These are phyloP conservation scores for Chymomyza costata DNA, from an alignment of 1,140 invertebrate species.

Conservation along the genomic window DNA sequence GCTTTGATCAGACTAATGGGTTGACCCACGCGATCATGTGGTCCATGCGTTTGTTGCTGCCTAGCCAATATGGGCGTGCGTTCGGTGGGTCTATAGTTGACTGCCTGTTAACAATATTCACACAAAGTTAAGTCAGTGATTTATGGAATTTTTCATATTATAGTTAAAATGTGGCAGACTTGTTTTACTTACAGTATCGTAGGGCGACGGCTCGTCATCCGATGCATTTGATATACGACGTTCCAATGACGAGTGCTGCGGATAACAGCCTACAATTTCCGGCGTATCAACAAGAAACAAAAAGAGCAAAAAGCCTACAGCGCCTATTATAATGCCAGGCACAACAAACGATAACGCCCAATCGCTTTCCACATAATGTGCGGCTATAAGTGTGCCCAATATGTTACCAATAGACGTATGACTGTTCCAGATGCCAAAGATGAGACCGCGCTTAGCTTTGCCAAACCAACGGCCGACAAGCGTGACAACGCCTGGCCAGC, in stretches of 20 bases:
- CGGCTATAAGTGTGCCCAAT: constrained; percentile 89
- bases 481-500: constrained; percentile 92
- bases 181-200: constrained; percentile 52
- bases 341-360: constrained; percentile 96
- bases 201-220: constrained; percentile 45
- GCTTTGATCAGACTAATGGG: constrained; percentile 89
- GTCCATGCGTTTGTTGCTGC: constrained; percentile 63
- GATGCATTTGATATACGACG: constrained; percentile 55
- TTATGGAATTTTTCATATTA: too few species aligned
- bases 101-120: constrained; percentile 62
- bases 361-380: constrained; percentile 87
- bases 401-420: constrained; percentile 98
- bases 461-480: constrained; percentile 97
- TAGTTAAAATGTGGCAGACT: not conserved
- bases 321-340: constrained; percentile 90
- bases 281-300: constrained; percentile 90
- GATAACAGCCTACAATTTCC: constrained; percentile 81
- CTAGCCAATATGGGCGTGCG: constrained; percentile 73
- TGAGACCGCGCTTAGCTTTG: constrained; percentile 90
- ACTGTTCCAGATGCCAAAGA: constrained; percentile 98
- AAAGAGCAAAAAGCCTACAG: constrained; percentile 87
- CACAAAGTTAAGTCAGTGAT: not conserved
- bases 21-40: constrained; percentile 62
- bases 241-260: constrained; percentile 53
- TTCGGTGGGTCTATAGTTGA: constrained; percentile 75